phyloP scores from a whole-genome alignment of 2,113 vertebrate genomes.

The Clarias batrachus region DNA sequence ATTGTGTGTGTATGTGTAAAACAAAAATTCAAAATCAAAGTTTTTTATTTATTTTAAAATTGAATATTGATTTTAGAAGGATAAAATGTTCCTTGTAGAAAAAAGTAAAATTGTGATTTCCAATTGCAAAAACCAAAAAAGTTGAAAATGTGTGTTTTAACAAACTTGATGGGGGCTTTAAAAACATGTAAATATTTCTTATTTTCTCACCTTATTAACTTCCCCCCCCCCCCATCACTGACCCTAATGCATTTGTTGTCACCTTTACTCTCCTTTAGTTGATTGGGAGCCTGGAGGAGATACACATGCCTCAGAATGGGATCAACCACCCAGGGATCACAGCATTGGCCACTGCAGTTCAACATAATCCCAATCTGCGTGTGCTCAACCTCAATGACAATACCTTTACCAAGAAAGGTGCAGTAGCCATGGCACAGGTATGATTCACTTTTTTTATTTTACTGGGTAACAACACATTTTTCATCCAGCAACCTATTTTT shows the following conservation, averaged over 20 bases:
- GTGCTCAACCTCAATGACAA: conserved; percentile 97
- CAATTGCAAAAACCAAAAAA: no score
- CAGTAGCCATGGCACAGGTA: conserved; percentile 92
- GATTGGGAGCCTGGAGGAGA: conserved; percentile 91
- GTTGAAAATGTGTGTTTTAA: no score
- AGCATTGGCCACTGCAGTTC: conserved; percentile 86
- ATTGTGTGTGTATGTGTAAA: no score
- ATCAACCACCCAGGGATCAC: conserved; percentile 91
- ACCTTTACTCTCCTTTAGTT: conserved; percentile 66
- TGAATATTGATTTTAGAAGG: no score
- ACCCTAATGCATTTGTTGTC: background rate
- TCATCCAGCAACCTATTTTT: background rate
- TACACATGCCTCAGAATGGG: conserved; percentile 97
- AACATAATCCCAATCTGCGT: conserved; percentile 82
- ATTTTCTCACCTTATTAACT: no score
- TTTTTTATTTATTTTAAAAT: no score
- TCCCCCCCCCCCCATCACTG: no score
- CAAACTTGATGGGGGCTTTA: no score
- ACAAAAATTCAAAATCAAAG: no score
- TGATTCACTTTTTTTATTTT: background rate
- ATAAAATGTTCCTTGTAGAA: no score
- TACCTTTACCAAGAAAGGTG: conserved; percentile 93
- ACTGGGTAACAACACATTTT: background rate
- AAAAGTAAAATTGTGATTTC: no score
- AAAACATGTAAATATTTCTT: no score